Evolutionary conservation across 2,113 vertebrate genomes (phyloP).

Genomic region (Nicator chloris): DNA sequence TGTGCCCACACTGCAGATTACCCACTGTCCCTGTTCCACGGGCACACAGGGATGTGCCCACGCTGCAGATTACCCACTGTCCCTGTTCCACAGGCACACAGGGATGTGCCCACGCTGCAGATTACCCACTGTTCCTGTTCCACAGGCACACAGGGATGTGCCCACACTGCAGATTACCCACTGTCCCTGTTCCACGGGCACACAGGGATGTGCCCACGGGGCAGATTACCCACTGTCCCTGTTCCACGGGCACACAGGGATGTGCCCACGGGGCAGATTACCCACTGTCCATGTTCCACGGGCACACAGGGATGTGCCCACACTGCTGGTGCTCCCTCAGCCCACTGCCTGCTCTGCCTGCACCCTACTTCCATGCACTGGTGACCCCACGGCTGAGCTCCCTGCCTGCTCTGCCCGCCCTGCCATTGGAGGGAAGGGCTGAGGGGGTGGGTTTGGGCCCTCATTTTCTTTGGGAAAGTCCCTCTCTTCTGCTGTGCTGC

Average conservation of each 20-base stretch:
- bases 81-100: background rate
- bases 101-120: background rate
- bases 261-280: fast-evolving
- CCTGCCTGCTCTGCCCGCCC: background rate
- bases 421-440: background rate
- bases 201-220: background rate
- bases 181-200: background rate
- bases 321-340: background rate
- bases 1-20: fast-evolving
- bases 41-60: background rate
- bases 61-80: fast-evolving
- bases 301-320: background rate
- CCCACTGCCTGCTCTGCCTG: background rate
- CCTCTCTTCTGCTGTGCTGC: background rate
- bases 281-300: background rate
- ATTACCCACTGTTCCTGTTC: background rate
- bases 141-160: background rate
- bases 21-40: background rate
- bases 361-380: fast-evolving
- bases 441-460: fast-evolving
- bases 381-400: background rate
- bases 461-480: background rate
- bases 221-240: background rate
- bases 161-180: fast-evolving
- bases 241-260: background rate